Conservation (phyloP, 1,140 invertebrate species). For the Pachyrhynchus sulphureomaculatus region DNA sequence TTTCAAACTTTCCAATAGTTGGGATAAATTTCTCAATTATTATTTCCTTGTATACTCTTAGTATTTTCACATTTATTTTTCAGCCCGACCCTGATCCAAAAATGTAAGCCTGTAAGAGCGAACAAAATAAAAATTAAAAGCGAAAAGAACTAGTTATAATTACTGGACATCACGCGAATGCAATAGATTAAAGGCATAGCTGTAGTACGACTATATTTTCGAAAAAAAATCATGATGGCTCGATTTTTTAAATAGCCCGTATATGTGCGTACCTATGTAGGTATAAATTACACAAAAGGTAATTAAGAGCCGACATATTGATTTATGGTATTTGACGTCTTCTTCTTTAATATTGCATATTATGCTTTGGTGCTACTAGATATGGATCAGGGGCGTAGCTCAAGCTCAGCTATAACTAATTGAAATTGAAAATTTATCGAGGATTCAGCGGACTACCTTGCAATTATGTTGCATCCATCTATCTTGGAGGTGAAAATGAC, state of each 20-base stretch:
- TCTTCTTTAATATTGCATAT: constrained; percentile 20
- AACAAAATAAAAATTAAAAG: constrained; percentile 4
- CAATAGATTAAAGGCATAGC: constrained; percentile 14
- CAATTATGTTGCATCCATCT: too few relatives aligned
- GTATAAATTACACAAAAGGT: constrained; percentile 23
- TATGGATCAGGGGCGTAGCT: too few relatives aligned
- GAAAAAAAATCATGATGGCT: neutral
- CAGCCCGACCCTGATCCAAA: too few relatives aligned
- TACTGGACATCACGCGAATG: constrained; percentile 21
- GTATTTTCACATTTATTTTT: too few relatives aligned
- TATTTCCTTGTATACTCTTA: too few relatives aligned
- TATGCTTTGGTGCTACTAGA: neutral
- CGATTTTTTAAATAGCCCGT: constrained; percentile 8
- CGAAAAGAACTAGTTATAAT: constrained; percentile 8
- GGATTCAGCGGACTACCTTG: too few relatives aligned
- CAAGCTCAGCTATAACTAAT: too few relatives aligned
- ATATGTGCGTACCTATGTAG: neutral
- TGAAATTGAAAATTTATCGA: too few relatives aligned
- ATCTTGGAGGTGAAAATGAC: too few relatives aligned
- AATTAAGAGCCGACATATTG: constrained; percentile 19
- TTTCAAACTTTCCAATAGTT: too few relatives aligned
- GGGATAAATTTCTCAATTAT: too few relatives aligned
- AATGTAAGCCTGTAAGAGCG: neutral
- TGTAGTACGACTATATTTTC: neutral
- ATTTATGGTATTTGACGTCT: constrained; percentile 8